Base-by-base conservation (phyloP, 2,113 vertebrate species). In the Danionella cerebrum region DNA sequence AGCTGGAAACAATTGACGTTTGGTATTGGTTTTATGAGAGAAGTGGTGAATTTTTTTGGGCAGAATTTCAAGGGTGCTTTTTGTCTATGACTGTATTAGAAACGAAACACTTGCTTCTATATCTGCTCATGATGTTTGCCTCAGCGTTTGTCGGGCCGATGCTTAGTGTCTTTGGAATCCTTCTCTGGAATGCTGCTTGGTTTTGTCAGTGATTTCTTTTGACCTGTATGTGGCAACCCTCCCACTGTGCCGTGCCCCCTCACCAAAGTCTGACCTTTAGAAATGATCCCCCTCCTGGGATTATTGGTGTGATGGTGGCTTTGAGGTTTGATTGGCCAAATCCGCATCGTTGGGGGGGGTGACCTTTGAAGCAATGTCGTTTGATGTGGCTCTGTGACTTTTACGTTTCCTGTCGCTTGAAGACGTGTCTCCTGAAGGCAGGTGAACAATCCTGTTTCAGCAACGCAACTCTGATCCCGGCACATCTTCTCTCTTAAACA, bases 191-290 rank as follows among this genome's bases (percentile, higher is more conserved):
- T 12, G 41, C 12, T n/a, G 13, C 42, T 48, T 2, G n/a, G 25
- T 60, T 60, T 51, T 33, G 31, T 52, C 16, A 21, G 52, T 2
- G 29, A 64, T 42, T 10, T 51, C 18, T 14, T 69, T 67, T 62
- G 48, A 66, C 57, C 70, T 41, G 18, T 36, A 57, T 65, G 13
- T 72, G 63, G 44, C 53, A 57, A 42, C 45, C 42, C 57, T 16
- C 62, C 72, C 10, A 18, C 68, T 63, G 72, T 18, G 55, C 18
- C 55, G 1, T 59, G 67, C 63, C 65, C 72, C 62, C 18, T 66
- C 62, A 60, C 63, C 68, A 67, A 67, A 66, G 72, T 58, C 63
- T 70, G 72, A 75, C 72, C 72, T 75, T 72, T 75, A 50, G 59
- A 35, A 75, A 66, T 31, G 33, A 63, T 41, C 63, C 39, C 19